Conservation (phyloP, 2,888 invertebrate genomes). For the Nymphalis urticae region DNA sequence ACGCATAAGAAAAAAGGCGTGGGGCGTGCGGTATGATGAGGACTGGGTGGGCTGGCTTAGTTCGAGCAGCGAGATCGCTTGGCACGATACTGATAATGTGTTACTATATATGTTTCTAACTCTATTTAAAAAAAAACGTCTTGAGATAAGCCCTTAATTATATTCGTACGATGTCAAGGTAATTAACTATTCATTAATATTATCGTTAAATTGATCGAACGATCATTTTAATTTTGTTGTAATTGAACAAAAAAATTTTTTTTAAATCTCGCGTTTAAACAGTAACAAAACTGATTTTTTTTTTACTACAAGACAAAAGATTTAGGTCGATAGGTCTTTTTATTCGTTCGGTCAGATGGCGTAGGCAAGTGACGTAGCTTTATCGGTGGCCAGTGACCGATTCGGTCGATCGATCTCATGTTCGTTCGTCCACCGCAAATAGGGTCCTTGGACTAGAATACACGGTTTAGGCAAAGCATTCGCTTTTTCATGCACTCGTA, state of each 20-base stretch:
- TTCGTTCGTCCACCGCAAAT: slow-evolving; percentile 45
- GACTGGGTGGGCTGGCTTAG: no score
- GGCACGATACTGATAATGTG: no score
- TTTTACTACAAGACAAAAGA: slow-evolving; percentile 36
- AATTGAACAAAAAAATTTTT: slow-evolving; percentile 22
- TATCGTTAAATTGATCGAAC: no score
- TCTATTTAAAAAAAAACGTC: no score
- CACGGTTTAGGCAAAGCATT: slow-evolving; percentile 41
- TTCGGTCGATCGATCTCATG: slow-evolving; percentile 43
- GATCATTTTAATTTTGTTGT: slow-evolving; percentile 7
- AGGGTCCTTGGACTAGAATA: slow-evolving; percentile 45
- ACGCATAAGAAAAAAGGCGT: no score
- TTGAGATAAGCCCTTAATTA: no score
- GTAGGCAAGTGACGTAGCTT: slow-evolving; percentile 42
- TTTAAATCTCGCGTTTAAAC: slow-evolving; percentile 33
- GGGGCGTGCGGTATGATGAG: no score
- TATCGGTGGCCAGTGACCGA: slow-evolving; percentile 41
- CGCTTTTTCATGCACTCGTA: slow-evolving; percentile 39
- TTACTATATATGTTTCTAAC: no score
- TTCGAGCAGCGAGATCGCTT: no score
- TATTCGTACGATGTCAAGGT: no score
- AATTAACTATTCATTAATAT: no score
- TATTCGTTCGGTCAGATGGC: slow-evolving; percentile 39
- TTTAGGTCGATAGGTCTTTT: slow-evolving; percentile 38
- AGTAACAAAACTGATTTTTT: slow-evolving; percentile 34